A percentile compares a stretch with the other conserved stretches of the same genome.
Conservation (phyloP, 2,113 vertebrate species). For the Poicephalus gulielmi region DNA sequence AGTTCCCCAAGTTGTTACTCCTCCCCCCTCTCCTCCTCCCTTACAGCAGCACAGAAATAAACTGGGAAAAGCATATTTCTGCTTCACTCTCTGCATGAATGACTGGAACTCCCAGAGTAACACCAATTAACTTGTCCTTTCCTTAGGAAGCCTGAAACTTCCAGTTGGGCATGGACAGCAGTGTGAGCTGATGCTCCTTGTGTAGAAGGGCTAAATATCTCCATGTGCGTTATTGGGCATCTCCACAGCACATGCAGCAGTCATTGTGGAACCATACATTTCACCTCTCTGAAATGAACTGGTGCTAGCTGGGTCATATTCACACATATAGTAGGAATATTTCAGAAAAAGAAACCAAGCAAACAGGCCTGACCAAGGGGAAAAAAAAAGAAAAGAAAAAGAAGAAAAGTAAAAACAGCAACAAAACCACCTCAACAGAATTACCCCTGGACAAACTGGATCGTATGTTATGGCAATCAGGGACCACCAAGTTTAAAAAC, state of each 20-base stretch:
- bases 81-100: neutral
- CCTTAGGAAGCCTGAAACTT: neutral
- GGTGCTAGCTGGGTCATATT: neutral
- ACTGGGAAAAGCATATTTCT: neutral
- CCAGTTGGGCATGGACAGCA: neutral
- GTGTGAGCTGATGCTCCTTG: neutral
- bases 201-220: neutral
- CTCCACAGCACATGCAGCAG: neutral
- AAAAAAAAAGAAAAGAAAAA: neutral
- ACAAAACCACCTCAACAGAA: neutral
- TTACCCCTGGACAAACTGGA: neutral
- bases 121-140: neutral
- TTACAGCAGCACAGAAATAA: neutral
- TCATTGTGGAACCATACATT: neutral
- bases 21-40: neutral
- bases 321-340: neutral
- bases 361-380: neutral
- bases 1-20: neutral
- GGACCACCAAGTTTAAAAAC: neutral
- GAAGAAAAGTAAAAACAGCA: neutral
- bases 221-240: neutral
- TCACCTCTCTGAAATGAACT: neutral
- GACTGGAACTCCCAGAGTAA: neutral
- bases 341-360: neutral
- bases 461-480: neutral